Evolutionary conservation across 2,797 vertebrate species (phyloP), one percentile per base, ranked within the genome.

Genomic region (Pseudomugil tenellus): DNA sequence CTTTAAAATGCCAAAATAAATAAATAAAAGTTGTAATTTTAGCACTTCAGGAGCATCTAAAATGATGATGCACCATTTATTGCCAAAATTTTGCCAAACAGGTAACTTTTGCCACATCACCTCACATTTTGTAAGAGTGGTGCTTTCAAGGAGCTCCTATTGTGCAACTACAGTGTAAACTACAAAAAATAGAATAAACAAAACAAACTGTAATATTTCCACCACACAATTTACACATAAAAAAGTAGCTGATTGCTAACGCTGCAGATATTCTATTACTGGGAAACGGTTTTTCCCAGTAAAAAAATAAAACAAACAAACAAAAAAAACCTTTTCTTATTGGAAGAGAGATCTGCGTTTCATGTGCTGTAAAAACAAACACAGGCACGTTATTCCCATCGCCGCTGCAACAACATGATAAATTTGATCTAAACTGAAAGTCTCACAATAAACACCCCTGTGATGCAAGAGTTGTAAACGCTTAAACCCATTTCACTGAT

Each of bases 261-360:
- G 53, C 28, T 66, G 52, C 31, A 62, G 62, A 76, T 74, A 62
- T 35, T 55, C 55, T 75, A 77, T 83, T 57, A 63, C 31, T 55
- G 13, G 54, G 61, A 49, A 88, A n/a, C n/a, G n/a, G n/a, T n/a
- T n/a, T n/a, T n/a, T n/a, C n/a, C n/a, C n/a, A n/a, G n/a, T n/a
- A n/a, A n/a, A n/a, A n/a, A n/a, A n/a, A n/a, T 31, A 31, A 31
- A 31, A 31, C 3, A 31, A 31, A 31, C 3, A 31, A 31, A 31
- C 3, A 31, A 6, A 19, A 21, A 25, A 17, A 19, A 49, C n/a
- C n/a, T n/a, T n/a, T n/a, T n/a, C n/a, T n/a, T n/a, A n/a, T n/a
- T n/a, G n/a, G n/a, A n/a, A n/a, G n/a, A n/a, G n/a, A n/a, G n/a
- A n/a, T n/a, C n/a, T n/a, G n/a, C n/a, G n/a, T n/a, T n/a, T n/a